phyloP scores from a whole-genome alignment of 2,113 vertebrate species.

The Platichthys flesus region DNA sequence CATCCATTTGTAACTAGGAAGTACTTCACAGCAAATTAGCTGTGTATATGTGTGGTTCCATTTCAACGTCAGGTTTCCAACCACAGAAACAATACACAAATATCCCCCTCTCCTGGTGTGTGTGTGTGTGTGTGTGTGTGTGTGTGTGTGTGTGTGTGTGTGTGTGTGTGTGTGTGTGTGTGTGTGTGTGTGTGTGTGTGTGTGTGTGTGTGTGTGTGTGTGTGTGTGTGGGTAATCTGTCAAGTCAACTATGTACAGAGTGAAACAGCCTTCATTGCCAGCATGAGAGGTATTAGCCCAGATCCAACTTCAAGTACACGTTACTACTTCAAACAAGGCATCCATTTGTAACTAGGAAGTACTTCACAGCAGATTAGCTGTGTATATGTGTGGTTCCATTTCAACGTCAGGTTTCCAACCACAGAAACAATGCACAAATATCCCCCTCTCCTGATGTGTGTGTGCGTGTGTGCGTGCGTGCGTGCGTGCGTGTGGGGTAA shows the following conservation, averaged over 20 bases:
- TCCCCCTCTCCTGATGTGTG: background rate
- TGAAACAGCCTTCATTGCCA: conserved; percentile 33
- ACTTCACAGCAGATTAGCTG: conserved; percentile 46
- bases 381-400: conserved; percentile 55
- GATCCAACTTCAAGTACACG: conserved; percentile 47
- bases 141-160: background rate
- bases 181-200: background rate
- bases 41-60: conserved; percentile 52
- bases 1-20: conserved; percentile 57
- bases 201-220: conserved; percentile 19
- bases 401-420: conserved; percentile 55
- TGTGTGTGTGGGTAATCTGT: conserved; percentile 38
- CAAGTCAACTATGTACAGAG: conserved; percentile 21
- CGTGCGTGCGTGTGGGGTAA: too few relatives aligned
- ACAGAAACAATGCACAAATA: conserved; percentile 62
- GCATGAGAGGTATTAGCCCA: conserved; percentile 48
- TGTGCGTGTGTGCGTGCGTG: background rate
- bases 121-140: conserved; percentile 8
- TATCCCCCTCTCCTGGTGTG: conserved; percentile 5
- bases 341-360: conserved; percentile 55
- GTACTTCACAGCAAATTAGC: conserved; percentile 47
- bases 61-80: conserved; percentile 55
- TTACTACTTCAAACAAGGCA: conserved; percentile 67
- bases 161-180: conserved; percentile 17
- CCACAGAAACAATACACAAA: conserved; percentile 64